Conservation (phyloP, 2,888 invertebrate genomes). For the Phoenoteleia sp. region DNA sequence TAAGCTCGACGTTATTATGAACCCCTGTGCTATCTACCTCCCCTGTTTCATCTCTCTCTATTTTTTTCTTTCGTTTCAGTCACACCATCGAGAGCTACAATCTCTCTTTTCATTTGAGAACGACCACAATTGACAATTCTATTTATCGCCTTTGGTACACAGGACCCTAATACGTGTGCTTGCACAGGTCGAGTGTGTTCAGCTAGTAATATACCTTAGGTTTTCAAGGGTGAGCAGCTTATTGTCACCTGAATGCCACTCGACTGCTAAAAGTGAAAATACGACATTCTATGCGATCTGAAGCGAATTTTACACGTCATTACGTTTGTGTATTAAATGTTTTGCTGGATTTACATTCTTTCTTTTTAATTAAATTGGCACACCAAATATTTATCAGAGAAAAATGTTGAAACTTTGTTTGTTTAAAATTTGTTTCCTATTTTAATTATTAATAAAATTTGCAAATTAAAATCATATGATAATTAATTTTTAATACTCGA, state of each 20-base stretch:
- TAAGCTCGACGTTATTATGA: slow-evolving; percentile 82
- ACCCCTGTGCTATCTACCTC: slow-evolving; percentile 75
- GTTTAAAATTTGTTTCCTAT: too few species aligned
- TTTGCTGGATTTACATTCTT: slow-evolving; percentile 21
- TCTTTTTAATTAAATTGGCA: neutral
- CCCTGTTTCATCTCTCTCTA: slow-evolving; percentile 24
- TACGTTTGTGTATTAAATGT: slow-evolving; percentile 49
- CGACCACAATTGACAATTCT: slow-evolving; percentile 76
- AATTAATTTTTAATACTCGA: too few species aligned
- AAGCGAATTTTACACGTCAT: slow-evolving; percentile 67
- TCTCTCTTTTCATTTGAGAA: slow-evolving; percentile 64
- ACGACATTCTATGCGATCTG: slow-evolving; percentile 36
- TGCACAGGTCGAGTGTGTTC: slow-evolving; percentile 70
- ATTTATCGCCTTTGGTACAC: slow-evolving; percentile 71
- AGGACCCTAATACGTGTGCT: slow-evolving; percentile 66
- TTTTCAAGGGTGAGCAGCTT: slow-evolving; percentile 68
- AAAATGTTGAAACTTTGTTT: too few species aligned
- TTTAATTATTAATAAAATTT: too few species aligned
- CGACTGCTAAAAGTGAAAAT: slow-evolving; percentile 70
- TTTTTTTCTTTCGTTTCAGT: slow-evolving; percentile 45
- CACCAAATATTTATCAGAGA: too few species aligned
- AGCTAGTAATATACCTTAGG: slow-evolving; percentile 70
- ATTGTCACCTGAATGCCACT: slow-evolving; percentile 70
- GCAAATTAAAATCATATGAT: too few species aligned
- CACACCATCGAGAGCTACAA: slow-evolving; percentile 76